A percentile compares a stretch with the other conserved stretches of the same genome.
phyloP scores from a whole-genome alignment of 2,797 vertebrate genomes.

The Tenualosa ilisha region DNA sequence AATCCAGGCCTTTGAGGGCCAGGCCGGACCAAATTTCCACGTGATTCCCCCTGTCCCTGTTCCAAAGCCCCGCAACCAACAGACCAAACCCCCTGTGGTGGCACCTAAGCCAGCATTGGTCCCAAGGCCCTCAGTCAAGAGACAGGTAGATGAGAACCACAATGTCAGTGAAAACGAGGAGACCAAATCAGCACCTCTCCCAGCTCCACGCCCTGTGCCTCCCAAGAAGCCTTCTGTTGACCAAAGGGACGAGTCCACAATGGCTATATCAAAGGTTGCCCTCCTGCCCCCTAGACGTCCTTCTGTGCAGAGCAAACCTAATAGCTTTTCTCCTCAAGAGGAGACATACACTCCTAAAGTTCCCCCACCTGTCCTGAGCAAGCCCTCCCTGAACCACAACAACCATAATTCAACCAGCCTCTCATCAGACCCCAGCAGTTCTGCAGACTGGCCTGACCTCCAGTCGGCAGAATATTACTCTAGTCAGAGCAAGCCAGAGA shows the following conservation, averaged over 20 bases:
- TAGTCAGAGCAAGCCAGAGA: constrained; percentile 39
- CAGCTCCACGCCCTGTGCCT: constrained; percentile 74
- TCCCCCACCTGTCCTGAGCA: constrained; percentile 55
- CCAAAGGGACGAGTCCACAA: constrained; percentile 60
- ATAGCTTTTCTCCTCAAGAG: constrained; percentile 57
- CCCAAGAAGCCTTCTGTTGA: constrained; percentile 68
- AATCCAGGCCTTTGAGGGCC: constrained; percentile 90
- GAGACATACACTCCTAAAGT: constrained; percentile 59
- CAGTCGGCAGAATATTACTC: not conserved
- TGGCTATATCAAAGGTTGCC: constrained; percentile 54
- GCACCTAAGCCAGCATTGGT: constrained; percentile 80
- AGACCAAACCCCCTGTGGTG: constrained; percentile 68
- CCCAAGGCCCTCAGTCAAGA: constrained; percentile 71
- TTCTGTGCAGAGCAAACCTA: constrained; percentile 69
- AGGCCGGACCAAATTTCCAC: constrained; percentile 65
- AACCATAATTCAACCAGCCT: constrained; percentile 76
- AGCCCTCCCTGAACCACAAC: constrained; percentile 76
- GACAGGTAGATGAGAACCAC: constrained; percentile 67
- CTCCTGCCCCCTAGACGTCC: constrained; percentile 62
- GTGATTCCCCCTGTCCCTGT: constrained; percentile 69
- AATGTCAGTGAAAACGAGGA: constrained; percentile 62
- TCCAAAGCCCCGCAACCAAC: constrained; percentile 74
- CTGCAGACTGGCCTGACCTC: not conserved
- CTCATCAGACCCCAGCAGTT: constrained; percentile 42
- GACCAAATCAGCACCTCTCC: constrained; percentile 56